A percentile compares a stretch with the other conserved stretches of the same genome.
phyloP scores from a whole-genome alignment of 2,888 invertebrate species.

The Ypsolopha scabrella region DNA sequence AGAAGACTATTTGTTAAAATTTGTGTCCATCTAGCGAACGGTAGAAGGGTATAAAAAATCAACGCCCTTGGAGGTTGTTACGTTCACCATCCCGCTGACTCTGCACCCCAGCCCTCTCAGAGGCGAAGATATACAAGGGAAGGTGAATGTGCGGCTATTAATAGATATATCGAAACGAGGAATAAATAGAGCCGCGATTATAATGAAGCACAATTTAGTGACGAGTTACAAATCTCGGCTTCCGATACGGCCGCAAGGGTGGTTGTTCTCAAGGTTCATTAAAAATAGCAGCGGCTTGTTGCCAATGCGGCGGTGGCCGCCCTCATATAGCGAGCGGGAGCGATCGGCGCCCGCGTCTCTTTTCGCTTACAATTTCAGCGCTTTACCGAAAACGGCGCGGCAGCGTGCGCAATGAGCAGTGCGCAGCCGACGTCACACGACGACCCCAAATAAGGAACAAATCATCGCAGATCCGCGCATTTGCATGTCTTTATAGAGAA shows the following conservation, averaged over 20 bases:
- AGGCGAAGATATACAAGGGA: slow-evolving; percentile 23
- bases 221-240: slow-evolving; percentile 20
- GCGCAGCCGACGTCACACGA: slow-evolving; percentile 9
- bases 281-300: slow-evolving; percentile 63
- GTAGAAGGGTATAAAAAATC: too few relatives aligned
- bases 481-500: too few relatives aligned
- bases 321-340: slow-evolving; percentile 41
- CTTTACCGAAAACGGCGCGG: too few relatives aligned
- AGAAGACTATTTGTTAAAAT: too few relatives aligned
- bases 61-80: neutral
- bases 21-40: too few relatives aligned
- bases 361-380: too few relatives aligned
- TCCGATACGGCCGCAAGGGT: slow-evolving; percentile 56
- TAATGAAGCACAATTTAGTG: slow-evolving; percentile 5
- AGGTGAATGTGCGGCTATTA: slow-evolving; percentile 26
- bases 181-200: slow-evolving; percentile 2
- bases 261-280: slow-evolving; percentile 64
- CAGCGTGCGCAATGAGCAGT: too few relatives aligned
- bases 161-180: slow-evolving; percentile 19
- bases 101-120: neutral
- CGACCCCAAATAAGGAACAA: neutral
- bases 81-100: neutral
- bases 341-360: slow-evolving; percentile 13
- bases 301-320: slow-evolving; percentile 57
- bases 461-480: too few relatives aligned